These are phyloP conservation scores for Chionoecetes opilio DNA, from an alignment of 1,140 invertebrate genomes.

Conservation along the genomic window DNA sequence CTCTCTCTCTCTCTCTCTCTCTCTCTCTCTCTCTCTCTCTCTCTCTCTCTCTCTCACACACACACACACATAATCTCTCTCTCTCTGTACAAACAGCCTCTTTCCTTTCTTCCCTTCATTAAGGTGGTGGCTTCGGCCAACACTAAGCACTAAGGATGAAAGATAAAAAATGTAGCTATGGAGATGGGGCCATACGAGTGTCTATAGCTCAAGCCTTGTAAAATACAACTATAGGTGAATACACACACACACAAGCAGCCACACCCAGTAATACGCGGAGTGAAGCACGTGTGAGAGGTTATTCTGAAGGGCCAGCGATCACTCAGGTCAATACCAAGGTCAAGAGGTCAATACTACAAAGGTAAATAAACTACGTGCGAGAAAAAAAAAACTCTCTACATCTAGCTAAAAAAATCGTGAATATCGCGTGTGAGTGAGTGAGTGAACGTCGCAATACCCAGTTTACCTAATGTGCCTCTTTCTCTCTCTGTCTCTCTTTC, in stretches of 20 bases:
- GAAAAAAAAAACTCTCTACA: too few species aligned
- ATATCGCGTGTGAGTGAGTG: background rate
- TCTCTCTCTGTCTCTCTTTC: background rate
- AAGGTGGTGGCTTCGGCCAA: too few species aligned
- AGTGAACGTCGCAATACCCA: background rate
- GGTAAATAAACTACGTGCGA: too few species aligned
- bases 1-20: too few species aligned
- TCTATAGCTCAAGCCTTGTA: too few species aligned
- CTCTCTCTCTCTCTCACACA: slow-evolving; percentile 38
- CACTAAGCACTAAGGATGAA: too few species aligned
- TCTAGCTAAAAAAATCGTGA: background rate
- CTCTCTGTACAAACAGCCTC: too few species aligned
- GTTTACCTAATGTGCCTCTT: slow-evolving; percentile 24
- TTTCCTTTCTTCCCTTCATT: too few species aligned
- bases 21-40: slow-evolving; percentile 38
- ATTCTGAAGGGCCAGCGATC: background rate
- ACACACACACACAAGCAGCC: background rate
- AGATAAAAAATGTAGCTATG: too few species aligned
- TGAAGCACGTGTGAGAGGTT: background rate
- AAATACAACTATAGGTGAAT: too few species aligned
- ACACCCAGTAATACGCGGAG: background rate
- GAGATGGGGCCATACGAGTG: too few species aligned
- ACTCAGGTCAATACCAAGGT: background rate
- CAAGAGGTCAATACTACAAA: background rate
- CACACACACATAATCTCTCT: too few species aligned